phyloP scores from a whole-genome alignment of 1,140 invertebrate genomes.

The Bacillus rossius region DNA sequence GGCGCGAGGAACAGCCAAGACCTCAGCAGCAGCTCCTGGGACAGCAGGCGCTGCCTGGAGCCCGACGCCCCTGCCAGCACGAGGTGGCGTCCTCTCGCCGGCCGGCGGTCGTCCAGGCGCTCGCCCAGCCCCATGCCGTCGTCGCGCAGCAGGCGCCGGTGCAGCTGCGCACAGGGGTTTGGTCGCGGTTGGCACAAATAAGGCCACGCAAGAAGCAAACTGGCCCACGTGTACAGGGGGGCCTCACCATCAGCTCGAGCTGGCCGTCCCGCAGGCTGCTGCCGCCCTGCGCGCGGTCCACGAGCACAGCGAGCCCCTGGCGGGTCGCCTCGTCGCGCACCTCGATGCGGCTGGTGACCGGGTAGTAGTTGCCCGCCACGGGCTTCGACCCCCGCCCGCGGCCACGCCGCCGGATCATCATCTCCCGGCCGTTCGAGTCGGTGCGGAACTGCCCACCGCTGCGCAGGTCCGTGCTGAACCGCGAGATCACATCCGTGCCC shows the following conservation, averaged over 20 bases:
- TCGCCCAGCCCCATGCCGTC: constrained; percentile 62
- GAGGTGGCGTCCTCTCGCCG: constrained; percentile 50
- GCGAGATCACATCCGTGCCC: constrained; percentile 55
- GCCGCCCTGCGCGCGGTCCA: no score
- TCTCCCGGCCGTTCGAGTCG: constrained; percentile 63
- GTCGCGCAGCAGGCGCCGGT: constrained; percentile 55
- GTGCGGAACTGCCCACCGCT: constrained; percentile 54
- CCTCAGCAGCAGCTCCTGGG: not conserved
- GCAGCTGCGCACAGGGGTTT: no score
- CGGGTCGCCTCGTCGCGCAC: constrained; percentile 51
- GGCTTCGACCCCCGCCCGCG: constrained; percentile 68
- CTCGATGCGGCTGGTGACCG: constrained; percentile 80
- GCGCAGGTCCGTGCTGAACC: constrained; percentile 41
- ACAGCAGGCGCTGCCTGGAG: not conserved
- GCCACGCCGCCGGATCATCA: constrained; percentile 58
- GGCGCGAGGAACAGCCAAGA: constrained; percentile 12
- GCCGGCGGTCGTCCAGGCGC: constrained; percentile 56
- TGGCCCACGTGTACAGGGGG: not conserved
- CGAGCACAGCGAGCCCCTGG: constrained; percentile 60
- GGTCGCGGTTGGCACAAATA: no score
- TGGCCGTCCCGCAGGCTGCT: constrained; percentile 78
- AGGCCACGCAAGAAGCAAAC: no score
- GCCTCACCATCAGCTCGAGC: constrained; percentile 69
- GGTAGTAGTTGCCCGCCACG: constrained; percentile 89
- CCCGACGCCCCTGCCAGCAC: constrained; percentile 14